These are phyloP conservation scores for Thalassarche chlororhynchos DNA, from an alignment of 2,113 vertebrate species.

Conservation along the genomic window DNA sequence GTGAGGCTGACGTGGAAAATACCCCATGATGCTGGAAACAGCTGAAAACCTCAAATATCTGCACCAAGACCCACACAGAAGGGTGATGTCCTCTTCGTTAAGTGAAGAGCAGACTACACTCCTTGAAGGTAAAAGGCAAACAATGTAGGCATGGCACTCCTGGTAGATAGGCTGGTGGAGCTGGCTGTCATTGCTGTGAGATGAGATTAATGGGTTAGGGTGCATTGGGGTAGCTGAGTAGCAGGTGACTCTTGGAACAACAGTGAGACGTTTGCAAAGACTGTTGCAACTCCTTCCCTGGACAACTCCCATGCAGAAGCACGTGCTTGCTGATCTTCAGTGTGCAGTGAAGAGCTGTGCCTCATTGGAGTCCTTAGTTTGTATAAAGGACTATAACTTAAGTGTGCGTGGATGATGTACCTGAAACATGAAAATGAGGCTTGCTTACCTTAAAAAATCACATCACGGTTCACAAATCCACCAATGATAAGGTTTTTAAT, in stretches of 20 bases:
- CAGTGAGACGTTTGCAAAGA: neutral
- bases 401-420: neutral
- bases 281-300: neutral
- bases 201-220: neutral
- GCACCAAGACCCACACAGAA: neutral
- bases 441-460: neutral
- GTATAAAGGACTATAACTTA: neutral
- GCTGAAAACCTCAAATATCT: neutral
- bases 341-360: neutral
- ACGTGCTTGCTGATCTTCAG: neutral
- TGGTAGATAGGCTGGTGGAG: neutral
- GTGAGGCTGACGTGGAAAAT: neutral
- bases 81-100: neutral
- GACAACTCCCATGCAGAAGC: neutral
- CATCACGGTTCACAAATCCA: neutral
- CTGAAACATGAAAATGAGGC: neutral
- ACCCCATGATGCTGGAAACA: neutral
- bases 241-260: neutral
- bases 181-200: fast-evolving
- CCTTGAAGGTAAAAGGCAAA: neutral
- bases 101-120: neutral
- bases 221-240: neutral
- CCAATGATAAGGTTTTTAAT: neutral
- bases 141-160: too few species aligned
- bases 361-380: neutral